A percentile compares a stretch with the other conserved stretches of the same genome.
Evolutionary conservation across 2,888 invertebrate genomes (phyloP).

Genomic region (Catocala nupta): DNA sequence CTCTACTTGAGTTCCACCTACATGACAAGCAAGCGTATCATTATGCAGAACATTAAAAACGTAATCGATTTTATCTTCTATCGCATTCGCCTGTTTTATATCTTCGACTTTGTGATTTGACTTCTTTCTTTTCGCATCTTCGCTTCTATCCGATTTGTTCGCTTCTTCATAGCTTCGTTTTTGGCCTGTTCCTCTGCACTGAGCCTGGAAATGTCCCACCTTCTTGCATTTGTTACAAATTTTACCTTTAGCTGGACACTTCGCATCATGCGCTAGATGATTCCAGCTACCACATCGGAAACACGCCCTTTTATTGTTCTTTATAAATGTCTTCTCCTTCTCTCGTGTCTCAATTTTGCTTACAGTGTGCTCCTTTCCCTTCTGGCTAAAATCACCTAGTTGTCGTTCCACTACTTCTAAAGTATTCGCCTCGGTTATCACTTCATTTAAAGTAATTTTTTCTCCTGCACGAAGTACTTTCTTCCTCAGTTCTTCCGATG

Average conservation of each 20-base stretch:
- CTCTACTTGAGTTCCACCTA: slow-evolving; percentile 12
- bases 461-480: not conserved
- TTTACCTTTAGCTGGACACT: slow-evolving; percentile 31
- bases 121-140: too few relatives aligned
- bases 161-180: too few relatives aligned
- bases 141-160: not conserved
- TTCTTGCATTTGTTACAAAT: slow-evolving; percentile 18
- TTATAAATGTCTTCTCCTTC: not conserved
- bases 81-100: not conserved
- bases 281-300: slow-evolving; percentile 17
- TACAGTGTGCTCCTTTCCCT: not conserved
- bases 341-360: not conserved
- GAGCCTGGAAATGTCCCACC: slow-evolving; percentile 19
- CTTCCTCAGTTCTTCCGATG: too few relatives aligned
- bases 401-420: not conserved
- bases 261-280: slow-evolving; percentile 10
- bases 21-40: not conserved
- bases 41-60: slow-evolving; percentile 3
- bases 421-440: slow-evolving; percentile 7
- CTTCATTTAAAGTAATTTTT: not conserved
- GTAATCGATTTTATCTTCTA: slow-evolving; percentile 3
- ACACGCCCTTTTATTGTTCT: not conserved
- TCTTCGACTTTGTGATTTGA: not conserved
- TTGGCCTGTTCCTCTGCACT: slow-evolving; percentile 6
- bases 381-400: not conserved